Evolutionary conservation across 2,888 invertebrate genomes (phyloP), one percentile per base, ranked within the genome.

Genomic region (Drosophila leonis): DNA sequence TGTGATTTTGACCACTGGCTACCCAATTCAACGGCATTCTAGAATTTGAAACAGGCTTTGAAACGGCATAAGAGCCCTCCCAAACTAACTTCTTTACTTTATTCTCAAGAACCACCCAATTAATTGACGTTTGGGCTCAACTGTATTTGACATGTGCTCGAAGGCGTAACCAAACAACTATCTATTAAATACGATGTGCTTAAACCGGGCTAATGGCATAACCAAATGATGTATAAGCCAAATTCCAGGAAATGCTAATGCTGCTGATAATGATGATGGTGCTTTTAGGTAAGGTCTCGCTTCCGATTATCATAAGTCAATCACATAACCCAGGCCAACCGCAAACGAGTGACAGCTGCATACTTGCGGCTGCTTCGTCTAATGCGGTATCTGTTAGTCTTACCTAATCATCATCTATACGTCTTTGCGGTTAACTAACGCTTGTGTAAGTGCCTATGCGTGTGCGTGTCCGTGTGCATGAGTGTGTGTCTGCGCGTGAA

Each of bases 381-480:
- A 69, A 69, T 68, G 48, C 56, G 54, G 67, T 62, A 66, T 69
- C 59, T 62, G 29, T 68, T 62, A 18, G 20, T 46, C 63, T 85
- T 88, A 88, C 74, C 78, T 67, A 83, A 83, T 74, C 71, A 59
- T 72, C 83, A 77, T 74, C 60, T 62, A 66, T 82, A 78, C 70
- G 64, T 64, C 59, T 83, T 75, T 86, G 83, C 49, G 83, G 83
- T 83, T 59, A 65, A 65, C 78, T 75, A 66, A 71, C 33, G 55
- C 56, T 55, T 60, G n/a, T 65, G 56, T 78, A 48, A 35, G 44
- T 75, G 37, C n/a, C 37, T 42, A 24, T 24, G 20, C 27, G 15
- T 18, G 20, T 31, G 71, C 33, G 46, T 24, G 44, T 35, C 44
- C 15, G 39, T 15, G 20, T n/a, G 37, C 15, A 1, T 39, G 29